Percentiles rank a stretch among this genome's conserved stretches.
Conservation (phyloP, 2,797 vertebrate genomes). For the Harpagifer antarcticus region DNA sequence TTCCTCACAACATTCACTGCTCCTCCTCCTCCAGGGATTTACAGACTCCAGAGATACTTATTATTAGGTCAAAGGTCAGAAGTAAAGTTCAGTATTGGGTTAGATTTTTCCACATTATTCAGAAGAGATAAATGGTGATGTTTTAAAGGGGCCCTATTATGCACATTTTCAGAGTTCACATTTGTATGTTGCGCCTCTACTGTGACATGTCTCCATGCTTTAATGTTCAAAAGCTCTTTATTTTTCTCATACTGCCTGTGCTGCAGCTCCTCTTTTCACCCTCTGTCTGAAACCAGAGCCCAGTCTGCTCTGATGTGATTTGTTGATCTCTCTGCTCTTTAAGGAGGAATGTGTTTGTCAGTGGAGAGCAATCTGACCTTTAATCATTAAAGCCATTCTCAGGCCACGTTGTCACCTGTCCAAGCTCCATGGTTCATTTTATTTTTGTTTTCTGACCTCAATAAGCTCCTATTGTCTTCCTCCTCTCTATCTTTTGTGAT, state of each 20-base stretch:
- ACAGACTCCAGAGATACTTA: no score
- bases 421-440: not conserved
- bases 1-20: not conserved
- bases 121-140: not conserved
- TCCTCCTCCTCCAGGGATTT: not conserved
- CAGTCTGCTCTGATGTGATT: no score
- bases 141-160: not conserved
- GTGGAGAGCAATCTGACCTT: conserved; percentile 34
- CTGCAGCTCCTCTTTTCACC: no score
- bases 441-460: conserved; percentile 1
- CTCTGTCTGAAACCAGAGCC: no score
- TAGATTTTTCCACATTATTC: not conserved
- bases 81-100: not conserved
- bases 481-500: not conserved
- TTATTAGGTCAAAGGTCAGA: no score
- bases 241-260: no score
- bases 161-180: no score
- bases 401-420: not conserved
- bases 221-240: no score
- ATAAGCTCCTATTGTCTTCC: not conserved
- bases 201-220: no score
- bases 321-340: conserved; percentile 59
- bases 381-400: conserved; percentile 7
- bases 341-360: conserved; percentile 54
- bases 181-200: no score